phyloP scores from a whole-genome alignment of 2,113 vertebrate species.

The Cariama cristata region DNA sequence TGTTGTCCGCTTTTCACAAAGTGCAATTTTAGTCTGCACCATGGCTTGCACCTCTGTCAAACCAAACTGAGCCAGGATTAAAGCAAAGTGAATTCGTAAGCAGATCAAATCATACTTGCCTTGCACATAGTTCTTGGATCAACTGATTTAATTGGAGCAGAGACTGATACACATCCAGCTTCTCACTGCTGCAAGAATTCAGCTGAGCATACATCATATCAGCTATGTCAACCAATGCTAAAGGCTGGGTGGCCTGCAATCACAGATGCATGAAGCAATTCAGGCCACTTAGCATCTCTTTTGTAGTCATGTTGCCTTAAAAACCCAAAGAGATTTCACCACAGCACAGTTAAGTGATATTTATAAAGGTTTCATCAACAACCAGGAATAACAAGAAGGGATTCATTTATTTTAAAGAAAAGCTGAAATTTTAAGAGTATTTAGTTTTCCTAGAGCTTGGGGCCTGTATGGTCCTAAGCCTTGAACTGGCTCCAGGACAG shows the following conservation, averaged over 20 bases:
- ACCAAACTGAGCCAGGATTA: not conserved
- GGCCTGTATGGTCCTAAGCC: not conserved
- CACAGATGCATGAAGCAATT: not conserved
- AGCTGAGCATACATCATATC: not conserved
- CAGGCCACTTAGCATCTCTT: not conserved
- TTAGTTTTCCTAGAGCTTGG: not conserved
- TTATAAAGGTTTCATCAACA: not conserved
- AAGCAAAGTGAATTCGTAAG: not conserved
- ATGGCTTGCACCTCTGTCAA: not conserved
- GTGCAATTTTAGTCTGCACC: not conserved
- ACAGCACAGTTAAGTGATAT: not conserved
- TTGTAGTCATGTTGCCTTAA: not conserved
- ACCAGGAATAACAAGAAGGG: not conserved
- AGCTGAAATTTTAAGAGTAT: not conserved
- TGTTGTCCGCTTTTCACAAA: not conserved
- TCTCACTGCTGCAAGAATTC: not conserved
- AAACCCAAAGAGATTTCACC: not conserved
- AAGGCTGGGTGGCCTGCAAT: not conserved
- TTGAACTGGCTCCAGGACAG: not conserved
- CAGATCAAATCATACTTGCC: not conserved
- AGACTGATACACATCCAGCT: not conserved
- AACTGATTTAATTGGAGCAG: not conserved
- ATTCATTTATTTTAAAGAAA: not conserved
- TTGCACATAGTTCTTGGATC: not conserved
- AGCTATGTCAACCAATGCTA: not conserved